Base-by-base conservation (phyloP, 2,888 invertebrate species). In the Amiota mariae region DNA sequence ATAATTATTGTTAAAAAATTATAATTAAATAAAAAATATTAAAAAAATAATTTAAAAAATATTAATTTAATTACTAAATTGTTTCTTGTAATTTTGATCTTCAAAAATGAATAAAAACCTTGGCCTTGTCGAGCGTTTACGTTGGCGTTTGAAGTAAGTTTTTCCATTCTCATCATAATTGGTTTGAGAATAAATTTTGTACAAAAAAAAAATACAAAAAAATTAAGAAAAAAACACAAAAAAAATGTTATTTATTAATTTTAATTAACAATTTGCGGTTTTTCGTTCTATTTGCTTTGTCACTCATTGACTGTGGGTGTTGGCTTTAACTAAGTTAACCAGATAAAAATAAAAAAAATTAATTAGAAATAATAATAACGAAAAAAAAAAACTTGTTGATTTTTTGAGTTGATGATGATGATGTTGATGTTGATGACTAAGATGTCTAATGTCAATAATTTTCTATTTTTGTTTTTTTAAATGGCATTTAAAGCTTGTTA, bases 71-170 rank as follows among this genome's bases (percentile, higher is more conserved):
- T n/a, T n/a, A n/a, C n/a, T n/a, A n/a, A n/a, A n/a, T n/a, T n/a
- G n/a, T n/a, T n/a, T n/a, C n/a, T n/a, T n/a, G n/a, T n/a, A 36
- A 36, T 2, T 36, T 36, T 6, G 36, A 36, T 36, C 59, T 20
- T 54, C 66, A 82, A 78, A 78, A 63, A 88, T 88, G 89, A 85
- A 87, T 72, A 79, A 81, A 72, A 83, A 85, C 70, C 57, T 87
- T 18, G 80, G 86, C 61, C 83, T 87, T 72, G 76, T 88, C 73
- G 88, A 88, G 72, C 80, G 84, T 75, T 36, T 88, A 59, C 85
- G 81, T 66, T 87, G 87, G 85, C 87, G 84, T 70, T 78, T 84
- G 15, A 88, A 89, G 89, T 88, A 80, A 88, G 89, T 88, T 76
- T 49, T 49, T 8, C 11, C 36, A 3, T 24, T 61, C 36, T 36